Evolutionary conservation across 2,113 vertebrate species (phyloP).

Genomic region (Cheilinus undulatus): DNA sequence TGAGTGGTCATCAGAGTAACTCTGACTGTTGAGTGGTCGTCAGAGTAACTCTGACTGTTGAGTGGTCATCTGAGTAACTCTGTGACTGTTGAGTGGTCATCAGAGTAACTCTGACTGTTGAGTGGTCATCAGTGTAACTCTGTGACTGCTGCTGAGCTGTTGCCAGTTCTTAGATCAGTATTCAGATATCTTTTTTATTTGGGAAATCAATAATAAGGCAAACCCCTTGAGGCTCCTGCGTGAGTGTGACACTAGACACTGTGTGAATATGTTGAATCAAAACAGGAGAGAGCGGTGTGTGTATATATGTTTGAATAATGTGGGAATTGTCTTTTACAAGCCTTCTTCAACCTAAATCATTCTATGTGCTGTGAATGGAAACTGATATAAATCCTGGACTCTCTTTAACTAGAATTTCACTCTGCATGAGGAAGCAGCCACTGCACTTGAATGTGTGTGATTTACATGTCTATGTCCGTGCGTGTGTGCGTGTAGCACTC

Average conservation of each 20-base stretch:
- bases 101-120: too few relatives aligned
- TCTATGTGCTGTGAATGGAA: constrained; percentile 13
- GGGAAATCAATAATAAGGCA: too few relatives aligned
- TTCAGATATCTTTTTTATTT: too few relatives aligned
- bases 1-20: too few relatives aligned
- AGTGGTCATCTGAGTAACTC: too few relatives aligned
- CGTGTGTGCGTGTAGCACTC: constrained; percentile 19
- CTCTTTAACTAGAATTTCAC: not conserved
- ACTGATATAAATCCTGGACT: constrained; percentile 18
- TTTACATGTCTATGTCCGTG: constrained; percentile 29
- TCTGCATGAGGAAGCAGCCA: constrained; percentile 13
- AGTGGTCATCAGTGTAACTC: too few relatives aligned
- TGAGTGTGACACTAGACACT: not conserved
- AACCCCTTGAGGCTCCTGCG: not conserved
- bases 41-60: too few relatives aligned
- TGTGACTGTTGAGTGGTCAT: too few relatives aligned
- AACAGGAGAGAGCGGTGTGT: not conserved
- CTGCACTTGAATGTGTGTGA: not conserved
- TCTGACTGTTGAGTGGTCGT: too few relatives aligned
- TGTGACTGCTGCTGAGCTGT: too few relatives aligned
- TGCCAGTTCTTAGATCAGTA: too few relatives aligned
- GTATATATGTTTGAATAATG: not conserved
- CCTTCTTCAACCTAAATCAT: constrained; percentile 15
- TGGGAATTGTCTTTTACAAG: not conserved
- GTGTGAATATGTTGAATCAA: constrained; percentile 6